Conservation (phyloP, 2,797 vertebrate genomes). For the Sebastes baramenuke region DNA sequence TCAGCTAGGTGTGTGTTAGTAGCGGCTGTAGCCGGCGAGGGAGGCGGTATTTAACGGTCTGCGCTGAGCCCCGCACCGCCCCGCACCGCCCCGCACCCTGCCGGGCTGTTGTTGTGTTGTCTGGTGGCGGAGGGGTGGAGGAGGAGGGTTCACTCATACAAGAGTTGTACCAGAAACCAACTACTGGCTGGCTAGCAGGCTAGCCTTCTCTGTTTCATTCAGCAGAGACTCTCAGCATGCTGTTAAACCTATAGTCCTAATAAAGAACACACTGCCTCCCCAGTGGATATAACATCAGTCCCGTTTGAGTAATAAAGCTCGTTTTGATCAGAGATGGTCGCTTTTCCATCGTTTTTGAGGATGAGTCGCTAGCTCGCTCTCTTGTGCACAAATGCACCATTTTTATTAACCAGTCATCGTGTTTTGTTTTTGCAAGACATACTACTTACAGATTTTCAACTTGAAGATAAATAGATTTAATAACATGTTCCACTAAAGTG, state of each 20-base stretch:
- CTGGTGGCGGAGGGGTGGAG: conserved; percentile 40
- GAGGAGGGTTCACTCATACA: conserved; percentile 57
- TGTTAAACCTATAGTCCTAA: not conserved
- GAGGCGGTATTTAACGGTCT: conserved; percentile 60
- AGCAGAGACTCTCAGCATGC: not conserved
- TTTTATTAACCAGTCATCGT: not conserved
- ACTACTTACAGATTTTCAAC: not conserved
- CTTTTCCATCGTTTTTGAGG: not conserved
- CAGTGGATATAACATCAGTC: not conserved
- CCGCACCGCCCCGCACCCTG: conserved; percentile 73
- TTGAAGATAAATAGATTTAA: not conserved
- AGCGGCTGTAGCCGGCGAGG: conserved; percentile 3
- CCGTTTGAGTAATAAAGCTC: not conserved
- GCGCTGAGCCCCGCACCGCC: conserved; percentile 54
- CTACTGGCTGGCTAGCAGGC: conserved; percentile 40
- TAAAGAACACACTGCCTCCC: too few species aligned
- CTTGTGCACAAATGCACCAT: not conserved
- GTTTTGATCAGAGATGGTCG: not conserved
- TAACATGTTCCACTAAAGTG: not conserved
- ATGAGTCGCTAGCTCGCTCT: not conserved
- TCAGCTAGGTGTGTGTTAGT: not conserved
- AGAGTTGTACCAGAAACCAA: conserved; percentile 57
- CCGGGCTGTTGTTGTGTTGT: conserved; percentile 80
- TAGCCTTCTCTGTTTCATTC: conserved; percentile 12
- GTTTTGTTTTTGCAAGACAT: not conserved